Base-by-base conservation (phyloP, 2,888 invertebrate genomes). In the Patella ulyssiponensis region DNA sequence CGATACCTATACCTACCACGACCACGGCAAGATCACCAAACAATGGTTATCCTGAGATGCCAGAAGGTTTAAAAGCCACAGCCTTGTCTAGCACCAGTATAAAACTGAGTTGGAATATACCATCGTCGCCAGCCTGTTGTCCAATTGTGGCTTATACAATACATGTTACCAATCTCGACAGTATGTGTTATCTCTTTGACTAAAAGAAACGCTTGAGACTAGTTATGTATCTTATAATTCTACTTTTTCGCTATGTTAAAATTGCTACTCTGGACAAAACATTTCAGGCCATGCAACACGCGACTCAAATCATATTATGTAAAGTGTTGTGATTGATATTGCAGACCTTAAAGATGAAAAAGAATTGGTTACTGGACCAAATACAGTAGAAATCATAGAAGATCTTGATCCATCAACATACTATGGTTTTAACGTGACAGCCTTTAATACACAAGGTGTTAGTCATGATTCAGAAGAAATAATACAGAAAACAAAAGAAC, bases 81-180 rank as follows among this genome's bases (percentile, higher is more conserved):
- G 69, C 75, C 15, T 75, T 76, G 70, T 71, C 74, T 51, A 74
- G 79, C 64, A 78, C 79, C 11, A 70, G 71, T 11, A 73, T 81
- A 5, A 23, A 54, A 4, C 72, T 82, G 44, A 64, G 51, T 17
- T 82, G 82, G 82, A 52, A 77, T 4, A 76, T 73, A 33, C 79
- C 80, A 2, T 56, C 44, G n/a, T 58, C 74, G 0, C 74, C 72
- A 1, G 73, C 56, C 20, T 82, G 82, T 33, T 82, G 82, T 64
- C 82, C 82, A 17, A 71, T 81, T 17, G 76, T 81, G 17, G 80
- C 80, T n/a, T 82, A 82, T 76, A 78, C 78, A 58, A 78, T 82
- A 74, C 58, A 77, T 27, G 76, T 71, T 11, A 33, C 52, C 3
- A 71, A 76, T 58, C n/a, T 76, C 15, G 71, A 71, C 58, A 44